Percentiles rank a stretch among this genome's conserved stretches.
These are phyloP conservation scores for Drosophila niveifrons DNA, from an alignment of 2,888 invertebrate genomes.

Conservation along the genomic window DNA sequence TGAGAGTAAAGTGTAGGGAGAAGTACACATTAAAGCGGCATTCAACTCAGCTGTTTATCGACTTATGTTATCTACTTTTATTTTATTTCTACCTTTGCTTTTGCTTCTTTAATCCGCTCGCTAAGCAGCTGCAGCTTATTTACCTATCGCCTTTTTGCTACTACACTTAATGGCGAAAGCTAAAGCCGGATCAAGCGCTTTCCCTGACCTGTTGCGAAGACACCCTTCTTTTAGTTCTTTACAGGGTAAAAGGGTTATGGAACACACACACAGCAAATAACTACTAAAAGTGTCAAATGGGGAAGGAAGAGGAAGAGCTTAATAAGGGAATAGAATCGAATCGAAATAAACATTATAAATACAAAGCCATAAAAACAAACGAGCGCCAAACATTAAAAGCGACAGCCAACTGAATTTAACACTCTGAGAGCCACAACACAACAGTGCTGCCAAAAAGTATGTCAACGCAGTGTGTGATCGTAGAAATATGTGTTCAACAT, in stretches of 20 bases:
- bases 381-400: slow-evolving; percentile 55
- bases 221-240: background rate
- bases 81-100: too few species aligned
- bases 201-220: slow-evolving; percentile 2
- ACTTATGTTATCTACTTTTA: too few species aligned
- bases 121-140: background rate
- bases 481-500: background rate
- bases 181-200: background rate
- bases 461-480: background rate
- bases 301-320: slow-evolving; percentile 45
- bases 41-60: too few species aligned
- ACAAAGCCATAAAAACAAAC: slow-evolving; percentile 74
- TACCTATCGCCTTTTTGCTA: background rate
- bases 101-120: background rate
- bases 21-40: too few species aligned
- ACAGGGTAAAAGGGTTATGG: slow-evolving; percentile 21
- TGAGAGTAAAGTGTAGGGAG: too few species aligned
- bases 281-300: slow-evolving; percentile 25
- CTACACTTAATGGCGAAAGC: background rate
- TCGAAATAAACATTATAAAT: slow-evolving; percentile 80
- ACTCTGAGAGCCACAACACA: slow-evolving; percentile 39
- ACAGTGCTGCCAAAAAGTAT: slow-evolving; percentile 49
- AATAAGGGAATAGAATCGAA: slow-evolving; percentile 74
- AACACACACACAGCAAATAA: slow-evolving; percentile 4
- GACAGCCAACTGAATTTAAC: slow-evolving; percentile 16